phyloP scores from a whole-genome alignment of 2,113 vertebrate genomes.

The Cryptotis parvus region DNA sequence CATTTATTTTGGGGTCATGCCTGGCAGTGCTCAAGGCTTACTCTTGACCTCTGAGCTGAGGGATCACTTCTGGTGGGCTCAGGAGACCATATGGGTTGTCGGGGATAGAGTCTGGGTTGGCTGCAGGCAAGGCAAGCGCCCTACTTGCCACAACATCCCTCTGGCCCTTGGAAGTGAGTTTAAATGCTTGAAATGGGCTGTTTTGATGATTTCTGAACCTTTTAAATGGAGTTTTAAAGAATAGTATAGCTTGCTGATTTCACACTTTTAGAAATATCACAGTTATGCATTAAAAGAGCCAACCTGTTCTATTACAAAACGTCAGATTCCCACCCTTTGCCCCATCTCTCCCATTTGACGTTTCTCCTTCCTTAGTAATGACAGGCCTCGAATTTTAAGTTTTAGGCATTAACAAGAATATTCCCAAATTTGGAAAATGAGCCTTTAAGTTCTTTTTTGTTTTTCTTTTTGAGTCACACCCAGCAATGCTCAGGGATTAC shows the following conservation, averaged over 20 bases:
- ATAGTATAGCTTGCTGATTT: neutral
- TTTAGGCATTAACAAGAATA: neutral
- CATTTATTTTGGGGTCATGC: too few species aligned
- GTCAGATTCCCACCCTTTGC: neutral
- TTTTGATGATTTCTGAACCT: neutral
- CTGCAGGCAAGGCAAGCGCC: too few species aligned
- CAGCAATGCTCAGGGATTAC: too few species aligned
- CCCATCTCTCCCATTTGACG: neutral
- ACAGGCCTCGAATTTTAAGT: neutral
- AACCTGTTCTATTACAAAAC: neutral
- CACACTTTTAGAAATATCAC: neutral
- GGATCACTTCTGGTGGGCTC: too few species aligned
- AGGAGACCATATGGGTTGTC: too few species aligned
- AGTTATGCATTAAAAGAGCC: neutral
- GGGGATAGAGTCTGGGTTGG: too few species aligned
- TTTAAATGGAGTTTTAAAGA: slow-evolving; percentile 31
- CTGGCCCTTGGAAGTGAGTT: neutral
- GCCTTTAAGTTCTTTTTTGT: too few species aligned
- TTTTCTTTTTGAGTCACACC: too few species aligned
- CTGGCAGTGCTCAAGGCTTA: too few species aligned
- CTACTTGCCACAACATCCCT: too few species aligned
- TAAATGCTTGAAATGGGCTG: neutral
- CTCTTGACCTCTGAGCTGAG: too few species aligned
- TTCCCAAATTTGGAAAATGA: neutral
- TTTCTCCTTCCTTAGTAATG: neutral